These are phyloP conservation scores for Papilio polytes DNA, from an alignment of 1,140 invertebrate species.

Conservation along the genomic window DNA sequence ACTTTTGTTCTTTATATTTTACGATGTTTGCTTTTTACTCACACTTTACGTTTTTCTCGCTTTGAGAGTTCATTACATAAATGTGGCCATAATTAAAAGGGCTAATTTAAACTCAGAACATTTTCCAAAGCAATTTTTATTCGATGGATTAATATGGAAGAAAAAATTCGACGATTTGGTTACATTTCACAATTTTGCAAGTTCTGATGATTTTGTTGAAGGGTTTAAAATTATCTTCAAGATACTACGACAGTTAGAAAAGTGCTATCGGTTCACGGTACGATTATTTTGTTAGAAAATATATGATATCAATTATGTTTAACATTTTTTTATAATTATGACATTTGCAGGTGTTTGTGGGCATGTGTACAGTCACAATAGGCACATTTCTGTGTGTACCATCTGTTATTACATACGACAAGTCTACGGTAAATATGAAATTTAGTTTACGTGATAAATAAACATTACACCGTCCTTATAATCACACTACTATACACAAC, in stretches of 20 bases:
- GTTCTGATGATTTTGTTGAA: slow-evolving; percentile 47
- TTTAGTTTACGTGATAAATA: not conserved
- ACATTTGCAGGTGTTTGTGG: slow-evolving; percentile 48
- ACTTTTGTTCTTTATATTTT: slow-evolving; percentile 52
- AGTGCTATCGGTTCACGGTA: slow-evolving; percentile 56
- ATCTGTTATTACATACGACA: slow-evolving; percentile 46
- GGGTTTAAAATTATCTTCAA: slow-evolving; percentile 55
- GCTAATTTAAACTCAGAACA: slow-evolving; percentile 51
- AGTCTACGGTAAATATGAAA: slow-evolving; percentile 43
- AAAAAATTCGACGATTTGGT: slow-evolving; percentile 53
- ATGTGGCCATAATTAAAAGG: slow-evolving; percentile 62
- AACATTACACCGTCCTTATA: not conserved
- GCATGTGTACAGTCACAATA: slow-evolving; percentile 40
- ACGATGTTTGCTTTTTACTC: slow-evolving; percentile 51
- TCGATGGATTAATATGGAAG: slow-evolving; percentile 59
- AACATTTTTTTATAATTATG: not conserved
- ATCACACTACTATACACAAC: not conserved
- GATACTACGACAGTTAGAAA: slow-evolving; percentile 47
- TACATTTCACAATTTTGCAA: slow-evolving; percentile 52
- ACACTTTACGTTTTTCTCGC: slow-evolving; percentile 47
- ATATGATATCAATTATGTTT: not conserved
- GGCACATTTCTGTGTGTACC: slow-evolving; percentile 50
- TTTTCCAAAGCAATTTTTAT: slow-evolving; percentile 57
- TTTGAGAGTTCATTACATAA: slow-evolving; percentile 58
- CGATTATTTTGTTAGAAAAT: slow-evolving; percentile 35